phyloP scores from a whole-genome alignment of 2,113 vertebrate genomes.

The Oncorhynchus kisutch region DNA sequence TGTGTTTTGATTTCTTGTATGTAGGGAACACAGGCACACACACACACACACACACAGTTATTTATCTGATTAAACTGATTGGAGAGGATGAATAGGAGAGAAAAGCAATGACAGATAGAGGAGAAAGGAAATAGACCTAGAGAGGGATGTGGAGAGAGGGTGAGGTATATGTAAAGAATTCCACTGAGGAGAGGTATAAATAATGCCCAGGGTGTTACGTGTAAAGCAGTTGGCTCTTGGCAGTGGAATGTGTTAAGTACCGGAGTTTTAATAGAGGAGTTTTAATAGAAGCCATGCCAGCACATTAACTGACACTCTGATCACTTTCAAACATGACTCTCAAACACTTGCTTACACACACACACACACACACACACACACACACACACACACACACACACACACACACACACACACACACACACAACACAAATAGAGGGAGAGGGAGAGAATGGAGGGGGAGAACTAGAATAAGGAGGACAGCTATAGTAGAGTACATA shows the following conservation, averaged over 20 bases:
- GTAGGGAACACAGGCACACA: too few relatives aligned
- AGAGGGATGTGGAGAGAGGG: neutral
- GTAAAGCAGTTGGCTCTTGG: too few relatives aligned
- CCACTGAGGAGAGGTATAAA: too few relatives aligned
- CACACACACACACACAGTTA: too few relatives aligned
- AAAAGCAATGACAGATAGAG: conserved; percentile 16
- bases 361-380: neutral
- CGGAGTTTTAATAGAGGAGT: neutral
- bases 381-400: neutral
- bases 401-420: conserved; percentile 26
- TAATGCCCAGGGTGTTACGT: too few relatives aligned
- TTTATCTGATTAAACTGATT: too few relatives aligned
- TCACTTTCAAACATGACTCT: neutral
- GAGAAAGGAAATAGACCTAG: neutral
- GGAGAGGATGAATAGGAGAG: neutral
- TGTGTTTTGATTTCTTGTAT: too few relatives aligned
- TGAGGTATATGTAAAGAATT: too few relatives aligned
- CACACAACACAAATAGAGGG: neutral
- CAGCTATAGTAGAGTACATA: too few relatives aligned
- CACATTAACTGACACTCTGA: neutral
- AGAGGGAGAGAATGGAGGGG: too few relatives aligned
- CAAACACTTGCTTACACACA: neutral
- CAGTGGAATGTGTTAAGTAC: neutral
- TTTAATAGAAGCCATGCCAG: neutral
- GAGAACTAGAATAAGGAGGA: too few relatives aligned